phyloP scores from a whole-genome alignment of 2,888 invertebrate genomes.

The Nebria salina region DNA sequence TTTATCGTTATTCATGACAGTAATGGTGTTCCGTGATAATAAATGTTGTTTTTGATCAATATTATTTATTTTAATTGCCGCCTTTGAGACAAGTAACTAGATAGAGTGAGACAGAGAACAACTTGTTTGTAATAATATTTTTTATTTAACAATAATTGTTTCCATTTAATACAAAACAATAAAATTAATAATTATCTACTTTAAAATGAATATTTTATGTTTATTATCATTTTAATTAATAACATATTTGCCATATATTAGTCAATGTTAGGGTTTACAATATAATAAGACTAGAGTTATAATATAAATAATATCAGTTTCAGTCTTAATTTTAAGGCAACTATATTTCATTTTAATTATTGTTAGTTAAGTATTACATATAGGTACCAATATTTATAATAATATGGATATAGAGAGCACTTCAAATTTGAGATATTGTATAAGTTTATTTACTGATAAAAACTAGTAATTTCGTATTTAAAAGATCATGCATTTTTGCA shows the following conservation, averaged over 20 bases:
- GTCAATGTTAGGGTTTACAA: slow-evolving; percentile 18
- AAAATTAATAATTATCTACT: not conserved
- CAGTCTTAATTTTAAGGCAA: slow-evolving; percentile 41
- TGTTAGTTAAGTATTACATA: slow-evolving; percentile 4
- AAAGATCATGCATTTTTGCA: not conserved
- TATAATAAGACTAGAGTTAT: slow-evolving; percentile 45
- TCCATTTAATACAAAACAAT: not conserved
- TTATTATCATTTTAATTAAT: slow-evolving; percentile 4
- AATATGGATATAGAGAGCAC: not conserved
- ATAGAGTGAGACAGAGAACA: not conserved
- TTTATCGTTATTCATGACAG: not conserved
- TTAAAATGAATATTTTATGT: not conserved
- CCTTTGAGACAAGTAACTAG: no score
- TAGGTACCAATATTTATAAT: not conserved
- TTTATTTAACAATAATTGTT: slow-evolving; percentile 16
- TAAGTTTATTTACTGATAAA: slow-evolving; percentile 2
- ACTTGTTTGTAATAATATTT: slow-evolving; percentile 2
- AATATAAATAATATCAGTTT: slow-evolving; percentile 41
- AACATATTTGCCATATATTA: not conserved
- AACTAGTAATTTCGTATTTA: not conserved
- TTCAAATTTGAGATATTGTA: not conserved
- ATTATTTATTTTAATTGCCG: no score
- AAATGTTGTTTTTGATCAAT: not conserved
- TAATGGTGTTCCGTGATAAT: not conserved
- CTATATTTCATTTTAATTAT: slow-evolving; percentile 7